Evolutionary conservation across 1,140 invertebrate genomes (phyloP).

Genomic region (Danaus plexippus): DNA sequence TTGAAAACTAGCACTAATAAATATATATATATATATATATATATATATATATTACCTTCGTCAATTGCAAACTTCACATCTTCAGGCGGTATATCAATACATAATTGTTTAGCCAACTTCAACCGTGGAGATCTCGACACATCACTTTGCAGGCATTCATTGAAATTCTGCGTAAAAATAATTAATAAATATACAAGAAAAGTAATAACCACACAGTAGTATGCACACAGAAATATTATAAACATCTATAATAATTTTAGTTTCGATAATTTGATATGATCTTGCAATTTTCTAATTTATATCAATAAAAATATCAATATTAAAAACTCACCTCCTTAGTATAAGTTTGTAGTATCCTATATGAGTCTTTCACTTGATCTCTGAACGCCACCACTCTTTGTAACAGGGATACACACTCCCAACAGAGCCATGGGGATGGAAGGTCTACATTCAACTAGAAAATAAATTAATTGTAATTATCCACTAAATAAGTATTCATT

Average conservation of each 20-base stretch:
- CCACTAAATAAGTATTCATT: neutral
- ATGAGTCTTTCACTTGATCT: slow-evolving; percentile 53
- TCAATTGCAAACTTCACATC: slow-evolving; percentile 29
- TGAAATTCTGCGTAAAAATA: slow-evolving; percentile 36
- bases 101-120: slow-evolving; percentile 23
- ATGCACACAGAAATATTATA: no score
- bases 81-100: slow-evolving; percentile 24
- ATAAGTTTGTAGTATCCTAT: slow-evolving; percentile 49
- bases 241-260: no score
- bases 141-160: slow-evolving; percentile 44
- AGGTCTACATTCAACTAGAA: neutral
- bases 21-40: no score
- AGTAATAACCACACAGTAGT: no score
- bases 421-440: slow-evolving; percentile 34
- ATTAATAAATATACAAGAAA: no score
- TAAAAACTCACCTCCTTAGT: slow-evolving; percentile 39
- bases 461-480: neutral
- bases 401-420: slow-evolving; percentile 51
- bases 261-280: no score
- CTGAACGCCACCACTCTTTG: slow-evolving; percentile 36
- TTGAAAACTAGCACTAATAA: no score
- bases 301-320: neutral
- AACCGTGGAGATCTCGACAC: slow-evolving; percentile 37
- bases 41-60: slow-evolving; percentile 13
- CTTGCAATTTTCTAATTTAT: neutral